Evolutionary conservation across 2,113 vertebrate genomes (phyloP).

Genomic region (Otis tarda): DNA sequence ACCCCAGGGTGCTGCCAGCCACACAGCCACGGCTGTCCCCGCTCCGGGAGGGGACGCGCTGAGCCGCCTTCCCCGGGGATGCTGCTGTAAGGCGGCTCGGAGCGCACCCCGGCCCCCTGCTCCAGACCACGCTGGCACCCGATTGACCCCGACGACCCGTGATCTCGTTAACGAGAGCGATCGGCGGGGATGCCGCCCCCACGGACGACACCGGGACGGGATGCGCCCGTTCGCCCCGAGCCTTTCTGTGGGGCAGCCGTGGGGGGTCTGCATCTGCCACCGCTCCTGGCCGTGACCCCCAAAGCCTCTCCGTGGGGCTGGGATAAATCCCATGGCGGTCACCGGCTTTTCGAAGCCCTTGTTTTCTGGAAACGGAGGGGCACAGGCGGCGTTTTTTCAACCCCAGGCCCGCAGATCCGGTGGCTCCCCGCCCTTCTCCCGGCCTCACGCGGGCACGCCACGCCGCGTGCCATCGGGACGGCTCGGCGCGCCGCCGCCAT

Average conservation of each 20-base stretch:
- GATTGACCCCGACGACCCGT: background rate
- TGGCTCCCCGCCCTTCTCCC: background rate
- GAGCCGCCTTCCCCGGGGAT: background rate
- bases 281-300: rapidly evolving
- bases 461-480: rapidly evolving
- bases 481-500: rapidly evolving
- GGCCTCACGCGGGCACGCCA: rapidly evolving
- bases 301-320: rapidly evolving
- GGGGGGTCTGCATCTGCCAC: rapidly evolving
- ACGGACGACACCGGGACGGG: background rate
- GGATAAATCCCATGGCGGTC: rapidly evolving
- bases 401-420: rapidly evolving
- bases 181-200: background rate
- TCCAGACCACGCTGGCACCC: background rate
- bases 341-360: rapidly evolving
- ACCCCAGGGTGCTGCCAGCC: background rate
- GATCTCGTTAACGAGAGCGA: background rate
- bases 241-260: rapidly evolving
- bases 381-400: rapidly evolving
- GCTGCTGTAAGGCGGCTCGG: rapidly evolving
- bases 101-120: background rate
- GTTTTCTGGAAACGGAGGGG: background rate
- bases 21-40: background rate
- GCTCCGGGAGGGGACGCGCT: rapidly evolving
- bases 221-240: rapidly evolving